Base-by-base conservation (phyloP, 2,888 invertebrate species). In the Neoitamus cyanurus region DNA sequence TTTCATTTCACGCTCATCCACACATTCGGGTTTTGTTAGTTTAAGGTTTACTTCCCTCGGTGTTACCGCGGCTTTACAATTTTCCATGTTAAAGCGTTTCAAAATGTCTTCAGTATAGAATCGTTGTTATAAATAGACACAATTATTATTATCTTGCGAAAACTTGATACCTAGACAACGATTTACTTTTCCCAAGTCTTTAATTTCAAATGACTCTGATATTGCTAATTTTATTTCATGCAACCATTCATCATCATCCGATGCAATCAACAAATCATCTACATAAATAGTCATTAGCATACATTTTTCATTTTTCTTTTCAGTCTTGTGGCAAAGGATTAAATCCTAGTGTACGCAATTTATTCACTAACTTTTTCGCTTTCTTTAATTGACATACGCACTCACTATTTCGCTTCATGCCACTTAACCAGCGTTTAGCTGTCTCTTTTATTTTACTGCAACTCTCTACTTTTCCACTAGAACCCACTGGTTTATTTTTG, bases 51-150 rank as follows among this genome's bases (percentile, higher is more conserved):
- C 11, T 4, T 69, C 28, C 6, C 70, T 15, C 5, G 82, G 75
- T 75, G 46, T 84, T 42, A 31, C 34, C 3, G 25, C 34, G 9
- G 82, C 4, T 20, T 85, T 82, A 31, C 82, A 85, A 20, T 69
- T 28, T 13, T 36, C 58, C 85, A 85, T 80, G 3, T 46, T 37
- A 20, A 84, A 85, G 13, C 48, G 42, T 13, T 78, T 37, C 31
- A 83, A 46, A n/a, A 80, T 70, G 3, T 70, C 48, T 34, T 28
- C 15, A 2, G 25, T 15, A 15, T 20, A 69, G 11, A 20, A 20
- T 2, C 28, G 11, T 69, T 69, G 69, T 3, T 83, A 75, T 11
- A 83, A 86, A n/a, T 85, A 75, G 42, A 82, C 84, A 73, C 34
- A 78, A 9, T 72, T 48, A 42, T 85, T 83, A 86, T 15, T 3